These are phyloP conservation scores for Timema cristinae DNA, from an alignment of 2,888 invertebrate species.

Conservation along the genomic window DNA sequence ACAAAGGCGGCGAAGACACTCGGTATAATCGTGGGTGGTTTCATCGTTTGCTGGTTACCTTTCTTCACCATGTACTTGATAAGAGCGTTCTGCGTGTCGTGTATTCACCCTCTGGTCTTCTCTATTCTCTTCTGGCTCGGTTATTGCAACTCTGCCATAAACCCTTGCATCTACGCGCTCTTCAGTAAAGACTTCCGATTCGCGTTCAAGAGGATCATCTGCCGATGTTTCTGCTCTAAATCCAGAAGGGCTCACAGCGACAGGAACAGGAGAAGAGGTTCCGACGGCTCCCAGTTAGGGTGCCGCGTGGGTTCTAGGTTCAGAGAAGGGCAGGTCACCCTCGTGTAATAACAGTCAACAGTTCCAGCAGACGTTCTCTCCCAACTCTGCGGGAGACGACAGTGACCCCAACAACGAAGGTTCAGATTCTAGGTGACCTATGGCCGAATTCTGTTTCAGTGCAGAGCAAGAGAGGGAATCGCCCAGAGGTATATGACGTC, in stretches of 20 bases:
- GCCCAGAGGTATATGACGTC: constrained; percentile 4
- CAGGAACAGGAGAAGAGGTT: constrained; percentile 33
- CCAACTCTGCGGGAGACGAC: constrained; percentile 53
- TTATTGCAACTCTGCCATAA: constrained; percentile 94
- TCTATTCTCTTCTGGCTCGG: constrained; percentile 95
- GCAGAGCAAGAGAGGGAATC: constrained; percentile 1
- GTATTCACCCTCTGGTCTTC: constrained; percentile 75
- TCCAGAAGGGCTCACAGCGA: not conserved
- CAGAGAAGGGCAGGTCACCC: constrained; percentile 20
- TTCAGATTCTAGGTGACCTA: constrained; percentile 54
- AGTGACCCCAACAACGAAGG: constrained; percentile 51
- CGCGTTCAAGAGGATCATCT: constrained; percentile 86
- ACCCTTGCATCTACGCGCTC: constrained; percentile 90
- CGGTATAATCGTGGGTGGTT: constrained; percentile 95
- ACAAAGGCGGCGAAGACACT: constrained; percentile 96
- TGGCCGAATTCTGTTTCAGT: not conserved
- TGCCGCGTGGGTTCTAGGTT: constrained; percentile 40
- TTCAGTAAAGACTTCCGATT: constrained; percentile 94
- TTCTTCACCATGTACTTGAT: constrained; percentile 94
- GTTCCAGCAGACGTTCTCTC: constrained; percentile 11
- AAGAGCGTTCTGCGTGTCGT: constrained; percentile 80
- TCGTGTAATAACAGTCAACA: constrained; percentile 19
- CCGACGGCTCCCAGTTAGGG: constrained; percentile 42
- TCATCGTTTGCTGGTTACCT: constrained; percentile 95
- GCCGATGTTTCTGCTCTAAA: constrained; percentile 35